Base-by-base conservation (phyloP, 1,140 invertebrate species). In the Drosophila lacteicornis region DNA sequence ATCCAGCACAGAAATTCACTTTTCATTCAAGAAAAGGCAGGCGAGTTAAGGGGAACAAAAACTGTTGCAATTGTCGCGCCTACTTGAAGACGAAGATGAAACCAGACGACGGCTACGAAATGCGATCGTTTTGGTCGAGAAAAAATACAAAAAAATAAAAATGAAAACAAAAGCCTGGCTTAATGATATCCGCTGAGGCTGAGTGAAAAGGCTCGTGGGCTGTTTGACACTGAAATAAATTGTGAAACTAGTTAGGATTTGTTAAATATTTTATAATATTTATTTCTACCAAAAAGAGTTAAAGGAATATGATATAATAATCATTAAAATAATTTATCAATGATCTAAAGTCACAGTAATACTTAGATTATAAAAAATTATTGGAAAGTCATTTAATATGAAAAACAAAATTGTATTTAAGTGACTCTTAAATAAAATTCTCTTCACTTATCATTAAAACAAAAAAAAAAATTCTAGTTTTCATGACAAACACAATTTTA, bases 61-160 rank as follows among this genome's bases (percentile, higher is more conserved):
- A 90, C 81, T 88, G 78, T 90, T 90, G 85, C 85, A 88, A 85
- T 90, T 85, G 85, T 90, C 81, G 85, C 85, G 85, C 85, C 84
- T 88, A 88, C 84, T 88, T 88, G 82, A 90, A 84, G 66, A 53
- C 49, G 65, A 61, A 77, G 83, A 66, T 61, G 66, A 60, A 49
- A 50, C 49, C 45, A 68, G 63, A 42, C 58, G 65, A 60, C 63
- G 43, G 50, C 51, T 50, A 71, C 27, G 38, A 60, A 74, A 71
- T 73, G 70, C 68, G 70, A 73, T 73, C 55, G 70, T 51, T 73
- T 73, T 73, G 69, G 27, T 40, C 45, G 53, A 56, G 60, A 59
- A 73, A 33, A 55, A 79, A 86, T 84, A 7, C 74, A 74, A 59
- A 73, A 33, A 55, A 79, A 86, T 84, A 7, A 75, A 74, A 73